Evolutionary conservation across 2,888 invertebrate species (phyloP).

Genomic region (Eledona agricola): DNA sequence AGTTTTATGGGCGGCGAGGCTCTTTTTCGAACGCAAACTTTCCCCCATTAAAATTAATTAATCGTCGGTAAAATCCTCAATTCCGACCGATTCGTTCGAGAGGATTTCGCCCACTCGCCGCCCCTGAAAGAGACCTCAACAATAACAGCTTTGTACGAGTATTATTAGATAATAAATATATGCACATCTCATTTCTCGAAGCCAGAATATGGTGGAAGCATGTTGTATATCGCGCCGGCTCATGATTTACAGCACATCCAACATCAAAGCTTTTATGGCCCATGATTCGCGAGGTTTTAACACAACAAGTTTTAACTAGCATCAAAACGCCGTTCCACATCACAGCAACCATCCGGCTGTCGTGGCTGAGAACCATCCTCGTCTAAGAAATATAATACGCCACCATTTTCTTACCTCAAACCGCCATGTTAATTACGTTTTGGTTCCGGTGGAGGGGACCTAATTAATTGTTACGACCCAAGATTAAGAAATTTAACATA

Average conservation of each 20-base stretch:
- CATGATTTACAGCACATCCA: conserved; percentile 35
- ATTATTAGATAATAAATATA: conserved; percentile 36
- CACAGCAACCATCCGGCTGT: conserved; percentile 24
- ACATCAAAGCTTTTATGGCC: conserved; percentile 37
- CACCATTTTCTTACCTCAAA: neutral
- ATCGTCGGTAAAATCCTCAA: conserved; percentile 16
- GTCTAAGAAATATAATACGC: neutral
- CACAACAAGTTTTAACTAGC: conserved; percentile 38
- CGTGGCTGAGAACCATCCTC: conserved; percentile 25
- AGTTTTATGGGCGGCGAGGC: conserved; percentile 25
- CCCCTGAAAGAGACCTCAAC: conserved; percentile 21
- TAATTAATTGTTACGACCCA: neutral
- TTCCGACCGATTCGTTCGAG: conserved; percentile 19
- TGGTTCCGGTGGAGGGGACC: conserved; percentile 1
- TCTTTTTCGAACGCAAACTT: conserved; percentile 12
- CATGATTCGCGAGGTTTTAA: conserved; percentile 38
- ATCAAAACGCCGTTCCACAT: conserved; percentile 32
- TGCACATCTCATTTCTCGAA: conserved; percentile 31
- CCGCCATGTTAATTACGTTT: conserved; percentile 18
- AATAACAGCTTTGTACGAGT: conserved; percentile 25
- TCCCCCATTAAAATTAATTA: conserved; percentile 26
- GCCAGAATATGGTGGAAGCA: conserved; percentile 30
- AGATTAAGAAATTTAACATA: conserved; percentile 13
- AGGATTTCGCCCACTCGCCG: no score
- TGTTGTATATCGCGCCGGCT: conserved; percentile 27